Conservation (phyloP, 2,797 vertebrate genomes). For the Rhinoraja longicauda region DNA sequence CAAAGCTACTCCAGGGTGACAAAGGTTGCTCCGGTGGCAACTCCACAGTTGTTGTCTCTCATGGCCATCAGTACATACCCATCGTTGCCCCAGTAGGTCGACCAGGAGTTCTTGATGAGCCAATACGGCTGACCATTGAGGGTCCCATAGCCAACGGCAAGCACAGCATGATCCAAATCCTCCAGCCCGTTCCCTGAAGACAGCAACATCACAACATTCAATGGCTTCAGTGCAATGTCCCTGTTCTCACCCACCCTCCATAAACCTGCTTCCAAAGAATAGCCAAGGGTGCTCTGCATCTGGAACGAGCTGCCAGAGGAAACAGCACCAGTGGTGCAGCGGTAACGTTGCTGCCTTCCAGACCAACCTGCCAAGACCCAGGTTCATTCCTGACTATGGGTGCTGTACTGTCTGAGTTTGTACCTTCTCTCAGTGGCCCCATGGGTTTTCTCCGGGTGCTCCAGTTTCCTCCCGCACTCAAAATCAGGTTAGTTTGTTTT, state of each 20-base stretch:
- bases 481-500: too few relatives aligned
- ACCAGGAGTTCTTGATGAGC: conserved; percentile 81
- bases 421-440: too few relatives aligned
- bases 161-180: conserved; percentile 66
- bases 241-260: neutral
- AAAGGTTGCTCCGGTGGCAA: conserved; percentile 71
- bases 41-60: conserved; percentile 77
- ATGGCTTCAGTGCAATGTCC: neutral
- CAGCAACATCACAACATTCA: conserved; percentile 4
- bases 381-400: too few relatives aligned
- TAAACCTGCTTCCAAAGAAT: too few relatives aligned
- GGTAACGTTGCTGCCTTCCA: too few relatives aligned
- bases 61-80: conserved; percentile 78
- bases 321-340: too few relatives aligned
- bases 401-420: too few relatives aligned
- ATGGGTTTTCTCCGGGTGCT: too few relatives aligned
- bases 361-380: too few relatives aligned
- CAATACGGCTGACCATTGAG: conserved; percentile 63
- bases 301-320: too few relatives aligned
- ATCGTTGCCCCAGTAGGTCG: conserved; percentile 74
- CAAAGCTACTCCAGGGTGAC: conserved; percentile 61
- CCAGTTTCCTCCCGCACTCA: too few relatives aligned
- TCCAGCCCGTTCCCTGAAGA: conserved; percentile 53
- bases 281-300: too few relatives aligned
- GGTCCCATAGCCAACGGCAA: conserved; percentile 67